A percentile compares a stretch with the other conserved stretches of the same genome.
phyloP scores from a whole-genome alignment of 2,888 invertebrate species.

The Ischnus inquisitorius region DNA sequence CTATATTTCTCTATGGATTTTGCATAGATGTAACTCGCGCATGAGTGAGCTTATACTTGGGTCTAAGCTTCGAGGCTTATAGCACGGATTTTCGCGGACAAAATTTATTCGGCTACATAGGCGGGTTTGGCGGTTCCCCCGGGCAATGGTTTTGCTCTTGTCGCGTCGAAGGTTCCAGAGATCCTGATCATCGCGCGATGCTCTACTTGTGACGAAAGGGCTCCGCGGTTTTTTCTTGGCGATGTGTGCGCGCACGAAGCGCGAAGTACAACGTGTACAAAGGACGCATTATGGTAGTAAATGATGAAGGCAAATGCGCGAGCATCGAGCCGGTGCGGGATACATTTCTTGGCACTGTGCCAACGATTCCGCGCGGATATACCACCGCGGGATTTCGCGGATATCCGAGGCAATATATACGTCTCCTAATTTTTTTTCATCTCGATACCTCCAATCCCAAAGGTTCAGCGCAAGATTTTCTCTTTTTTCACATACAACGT shows the following conservation, averaged over 20 bases:
- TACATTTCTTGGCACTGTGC: conserved; percentile 29
- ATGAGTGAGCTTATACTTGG: not conserved
- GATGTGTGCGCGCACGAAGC: not conserved
- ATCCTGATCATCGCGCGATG: not conserved
- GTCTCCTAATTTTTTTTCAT: conserved; percentile 23
- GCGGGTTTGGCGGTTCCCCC: not conserved
- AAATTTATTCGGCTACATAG: conserved; percentile 37
- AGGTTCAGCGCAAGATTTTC: not conserved
- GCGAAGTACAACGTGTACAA: not conserved
- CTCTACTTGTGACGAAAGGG: conserved; percentile 28
- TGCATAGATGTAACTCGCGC: not conserved
- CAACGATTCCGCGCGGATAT: conserved; percentile 13
- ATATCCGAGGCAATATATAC: conserved; percentile 19
- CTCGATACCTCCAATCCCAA: not conserved
- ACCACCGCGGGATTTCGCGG: conserved; percentile 33
- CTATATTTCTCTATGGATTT: not conserved
- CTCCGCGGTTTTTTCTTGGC: conserved; percentile 4
- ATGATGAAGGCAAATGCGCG: not conserved
- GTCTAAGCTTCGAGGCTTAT: conserved; percentile 7
- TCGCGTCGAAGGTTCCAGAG: conserved; percentile 17
- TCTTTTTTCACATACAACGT: not conserved
- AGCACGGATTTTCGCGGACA: not conserved
- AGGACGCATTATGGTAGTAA: conserved; percentile 2
- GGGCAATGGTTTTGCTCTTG: conserved; percentile 17
- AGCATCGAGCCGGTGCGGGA: conserved; percentile 15